phyloP scores from a whole-genome alignment of 1,140 invertebrate species.

The Pseudachorutes palmiensis region DNA sequence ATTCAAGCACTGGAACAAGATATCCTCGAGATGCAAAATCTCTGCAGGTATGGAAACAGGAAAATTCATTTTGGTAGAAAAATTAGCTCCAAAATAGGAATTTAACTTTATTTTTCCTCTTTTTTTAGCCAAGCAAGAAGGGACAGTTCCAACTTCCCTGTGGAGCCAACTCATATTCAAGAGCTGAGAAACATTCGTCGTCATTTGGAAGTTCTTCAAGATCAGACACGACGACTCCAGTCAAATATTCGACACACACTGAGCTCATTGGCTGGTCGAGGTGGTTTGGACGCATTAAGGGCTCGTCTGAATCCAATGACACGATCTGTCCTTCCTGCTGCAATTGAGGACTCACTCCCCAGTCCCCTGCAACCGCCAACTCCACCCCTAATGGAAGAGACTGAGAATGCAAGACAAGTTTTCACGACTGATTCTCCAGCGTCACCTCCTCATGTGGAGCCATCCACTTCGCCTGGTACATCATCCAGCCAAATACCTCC shows the following conservation, averaged over 20 bases:
- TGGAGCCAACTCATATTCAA: conserved; percentile 34
- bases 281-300: conserved; percentile 1
- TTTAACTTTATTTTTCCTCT: conserved; percentile 4
- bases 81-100: background rate
- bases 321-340: background rate
- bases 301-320: background rate
- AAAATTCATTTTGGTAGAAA: background rate
- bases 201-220: conserved; percentile 35
- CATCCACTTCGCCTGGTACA: too few relatives aligned
- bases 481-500: too few relatives aligned
- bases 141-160: conserved; percentile 28
- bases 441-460: too few relatives aligned
- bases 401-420: too few relatives aligned
- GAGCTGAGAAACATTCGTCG: conserved; percentile 34
- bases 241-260: conserved; percentile 34
- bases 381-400: background rate
- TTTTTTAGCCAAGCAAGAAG: conserved; percentile 31
- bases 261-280: conserved; percentile 28
- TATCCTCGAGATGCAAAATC: conserved; percentile 38
- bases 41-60: conserved; percentile 28
- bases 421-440: too few relatives aligned
- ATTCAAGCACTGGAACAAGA: conserved; percentile 37
- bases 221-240: conserved; percentile 36
- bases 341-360: background rate
- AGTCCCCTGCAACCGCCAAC: background rate